Evolutionary conservation across 2,888 invertebrate species (phyloP).

Genomic region (Eutolmus rufibarbis): DNA sequence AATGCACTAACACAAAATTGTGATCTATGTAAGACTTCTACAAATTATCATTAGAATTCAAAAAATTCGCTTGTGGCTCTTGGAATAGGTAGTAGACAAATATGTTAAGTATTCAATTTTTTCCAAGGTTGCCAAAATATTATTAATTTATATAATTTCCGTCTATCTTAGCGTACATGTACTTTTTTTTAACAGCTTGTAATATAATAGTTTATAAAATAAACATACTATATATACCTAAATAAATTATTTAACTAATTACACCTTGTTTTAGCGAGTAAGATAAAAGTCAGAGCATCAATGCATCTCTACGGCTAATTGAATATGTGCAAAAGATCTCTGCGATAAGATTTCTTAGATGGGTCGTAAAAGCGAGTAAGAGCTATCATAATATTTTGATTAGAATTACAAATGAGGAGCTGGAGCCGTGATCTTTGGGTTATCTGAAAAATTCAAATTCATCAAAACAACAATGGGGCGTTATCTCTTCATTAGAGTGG

Average conservation of each 20-base stretch:
- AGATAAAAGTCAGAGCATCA: not conserved
- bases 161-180: too few relatives aligned
- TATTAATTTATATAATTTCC: too few relatives aligned
- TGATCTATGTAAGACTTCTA: too few relatives aligned
- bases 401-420: not conserved
- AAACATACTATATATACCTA: not conserved
- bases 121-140: too few relatives aligned
- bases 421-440: not conserved
- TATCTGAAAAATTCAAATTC: not conserved
- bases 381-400: not conserved
- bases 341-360: not conserved
- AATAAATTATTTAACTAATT: not conserved
- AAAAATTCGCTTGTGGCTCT: too few relatives aligned
- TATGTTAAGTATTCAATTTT: too few relatives aligned
- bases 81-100: too few relatives aligned
- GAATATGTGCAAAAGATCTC: not conserved
- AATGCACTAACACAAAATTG: too few relatives aligned
- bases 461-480: not conserved
- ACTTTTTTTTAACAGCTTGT: too few relatives aligned
- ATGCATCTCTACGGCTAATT: not conserved
- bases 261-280: not conserved
- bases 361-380: not conserved
- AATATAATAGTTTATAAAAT: not conserved
- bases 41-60: too few relatives aligned
- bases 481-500: not conserved